phyloP scores from a whole-genome alignment of 1,140 invertebrate species.

The Stegodyphus dumicola region DNA sequence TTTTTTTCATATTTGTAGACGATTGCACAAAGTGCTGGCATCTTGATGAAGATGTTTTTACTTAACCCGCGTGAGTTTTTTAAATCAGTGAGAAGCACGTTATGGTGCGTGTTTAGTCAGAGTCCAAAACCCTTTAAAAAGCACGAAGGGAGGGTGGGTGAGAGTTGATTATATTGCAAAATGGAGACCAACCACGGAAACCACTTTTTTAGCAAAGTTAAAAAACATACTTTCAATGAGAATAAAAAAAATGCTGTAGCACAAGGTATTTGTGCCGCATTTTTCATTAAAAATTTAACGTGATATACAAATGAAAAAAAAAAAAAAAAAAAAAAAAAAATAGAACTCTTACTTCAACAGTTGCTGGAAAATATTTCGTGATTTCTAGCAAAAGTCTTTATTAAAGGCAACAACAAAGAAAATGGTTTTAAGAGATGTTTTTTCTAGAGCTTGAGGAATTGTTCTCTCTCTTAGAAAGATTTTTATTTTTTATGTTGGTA shows the following conservation, averaged over 20 bases:
- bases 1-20: background rate
- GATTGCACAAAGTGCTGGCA: background rate
- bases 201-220: slow-evolving; percentile 31
- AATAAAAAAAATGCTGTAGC: slow-evolving; percentile 33
- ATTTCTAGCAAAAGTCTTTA: slow-evolving; percentile 55
- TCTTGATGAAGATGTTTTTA: slow-evolving; percentile 57
- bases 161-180: slow-evolving; percentile 57
- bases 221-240: slow-evolving; percentile 49
- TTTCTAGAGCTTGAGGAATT: slow-evolving; percentile 28
- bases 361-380: slow-evolving; percentile 55
- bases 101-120: slow-evolving; percentile 32
- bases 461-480: slow-evolving; percentile 9
- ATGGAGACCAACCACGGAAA: slow-evolving; percentile 54
- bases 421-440: slow-evolving; percentile 48
- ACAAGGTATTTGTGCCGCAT: slow-evolving; percentile 53
- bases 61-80: slow-evolving; percentile 32
- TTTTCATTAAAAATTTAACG: slow-evolving; percentile 60
- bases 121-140: slow-evolving; percentile 34
- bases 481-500: background rate
- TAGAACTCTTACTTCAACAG: slow-evolving; percentile 38
- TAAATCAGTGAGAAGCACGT: slow-evolving; percentile 44
- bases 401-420: slow-evolving; percentile 57
- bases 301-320: slow-evolving; percentile 47
- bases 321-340: slow-evolving; percentile 33
- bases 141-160: slow-evolving; percentile 1